phyloP scores from a whole-genome alignment of 23 tunicate genomes.

The Pegea sp. region DNA sequence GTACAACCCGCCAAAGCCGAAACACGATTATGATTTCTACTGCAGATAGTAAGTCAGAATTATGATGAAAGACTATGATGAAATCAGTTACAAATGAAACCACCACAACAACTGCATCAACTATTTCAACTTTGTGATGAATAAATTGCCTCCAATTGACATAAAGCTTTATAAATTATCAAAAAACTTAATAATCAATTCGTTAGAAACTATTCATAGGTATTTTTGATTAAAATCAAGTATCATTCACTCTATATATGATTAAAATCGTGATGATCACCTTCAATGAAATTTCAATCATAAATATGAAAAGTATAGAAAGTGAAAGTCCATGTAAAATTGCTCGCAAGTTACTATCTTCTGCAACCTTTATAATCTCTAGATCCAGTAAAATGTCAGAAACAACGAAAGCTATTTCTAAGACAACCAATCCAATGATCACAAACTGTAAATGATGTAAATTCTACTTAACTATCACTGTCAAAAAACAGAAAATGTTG shows the following conservation, averaged over 20 bases:
- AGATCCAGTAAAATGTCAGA: conserved; percentile 41
- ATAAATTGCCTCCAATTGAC: conserved; percentile 47
- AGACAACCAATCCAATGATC: conserved; percentile 27
- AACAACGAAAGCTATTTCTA: conserved; percentile 35
- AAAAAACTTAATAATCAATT: neutral
- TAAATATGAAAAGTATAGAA: conserved; percentile 33
- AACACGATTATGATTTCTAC: conserved; percentile 37
- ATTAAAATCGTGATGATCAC: conserved; percentile 3
- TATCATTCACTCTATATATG: neutral
- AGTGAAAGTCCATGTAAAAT: conserved; percentile 55
- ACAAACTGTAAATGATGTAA: conserved; percentile 37
- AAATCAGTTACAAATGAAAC: conserved; percentile 55
- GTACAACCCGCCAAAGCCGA: conserved; percentile 59
- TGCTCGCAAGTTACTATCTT: conserved; percentile 14
- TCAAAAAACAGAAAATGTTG: too few species aligned
- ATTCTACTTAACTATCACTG: too few species aligned
- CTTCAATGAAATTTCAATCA: conserved; percentile 64
- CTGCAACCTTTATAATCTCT: conserved; percentile 5
- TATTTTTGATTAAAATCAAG: neutral
- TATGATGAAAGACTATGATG: conserved; percentile 19
- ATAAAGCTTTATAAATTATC: conserved; percentile 15
- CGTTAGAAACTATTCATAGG: neutral
- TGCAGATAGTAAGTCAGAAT: conserved; percentile 24
- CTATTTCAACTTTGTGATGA: conserved; percentile 53
- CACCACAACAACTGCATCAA: conserved; percentile 68